A percentile compares a stretch with the other conserved stretches of the same genome.
These are phyloP conservation scores for Scolopax rusticola DNA, from an alignment of 2,797 vertebrate genomes.

Conservation along the genomic window DNA sequence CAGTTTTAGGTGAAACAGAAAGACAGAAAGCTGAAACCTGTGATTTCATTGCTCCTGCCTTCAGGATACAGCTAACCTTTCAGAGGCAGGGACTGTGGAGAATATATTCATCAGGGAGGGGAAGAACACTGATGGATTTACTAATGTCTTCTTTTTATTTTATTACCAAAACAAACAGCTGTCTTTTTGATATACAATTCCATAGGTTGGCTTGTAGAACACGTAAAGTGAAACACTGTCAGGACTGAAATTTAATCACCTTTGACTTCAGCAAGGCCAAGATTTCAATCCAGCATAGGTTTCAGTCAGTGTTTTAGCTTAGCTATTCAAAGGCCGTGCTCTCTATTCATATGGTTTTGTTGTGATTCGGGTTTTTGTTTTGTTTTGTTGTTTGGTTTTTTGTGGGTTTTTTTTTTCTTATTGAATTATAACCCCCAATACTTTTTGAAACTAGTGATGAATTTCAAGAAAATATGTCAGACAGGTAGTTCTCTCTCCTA, in stretches of 20 bases:
- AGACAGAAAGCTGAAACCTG: not conserved
- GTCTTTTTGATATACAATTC: conserved; percentile 43
- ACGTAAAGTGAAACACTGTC: not conserved
- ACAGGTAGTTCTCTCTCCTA: not conserved
- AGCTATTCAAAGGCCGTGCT: not conserved
- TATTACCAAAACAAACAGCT: conserved; percentile 61
- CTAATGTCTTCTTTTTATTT: conserved; percentile 24
- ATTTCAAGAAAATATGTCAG: not conserved
- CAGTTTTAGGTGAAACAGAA: not conserved
- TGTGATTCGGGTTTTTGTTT: not conserved
- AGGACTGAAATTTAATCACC: conserved; percentile 19
- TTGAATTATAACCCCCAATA: not conserved
- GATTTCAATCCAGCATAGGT: not conserved
- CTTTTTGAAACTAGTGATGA: not conserved
- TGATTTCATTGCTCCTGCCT: not conserved
- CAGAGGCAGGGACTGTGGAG: not conserved
- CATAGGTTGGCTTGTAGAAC: not conserved
- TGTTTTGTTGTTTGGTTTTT: not conserved
- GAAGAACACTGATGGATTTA: conserved; percentile 35
- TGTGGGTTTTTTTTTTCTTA: not conserved
- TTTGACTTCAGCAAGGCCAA: conserved; percentile 8
- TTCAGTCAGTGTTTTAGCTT: not conserved
- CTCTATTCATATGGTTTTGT: not conserved
- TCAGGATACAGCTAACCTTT: conserved; percentile 13
- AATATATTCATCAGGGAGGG: conserved; percentile 29